These are phyloP conservation scores for Temnothorax rugatulus DNA, from an alignment of 2,888 invertebrate species.

Conservation along the genomic window DNA sequence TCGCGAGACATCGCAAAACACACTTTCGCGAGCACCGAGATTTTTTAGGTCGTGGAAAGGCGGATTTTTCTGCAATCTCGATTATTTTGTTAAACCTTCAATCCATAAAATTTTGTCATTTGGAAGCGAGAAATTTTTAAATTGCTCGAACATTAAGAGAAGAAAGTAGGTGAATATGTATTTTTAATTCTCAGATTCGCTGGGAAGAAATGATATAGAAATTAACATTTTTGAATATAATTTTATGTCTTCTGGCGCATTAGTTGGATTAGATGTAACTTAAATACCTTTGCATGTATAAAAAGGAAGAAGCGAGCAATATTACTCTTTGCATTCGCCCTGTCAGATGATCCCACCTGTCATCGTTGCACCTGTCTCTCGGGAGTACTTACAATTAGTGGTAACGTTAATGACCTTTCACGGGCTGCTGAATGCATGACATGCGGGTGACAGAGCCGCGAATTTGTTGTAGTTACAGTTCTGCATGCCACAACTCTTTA, in stretches of 20 bases:
- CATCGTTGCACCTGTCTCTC: slow-evolving; percentile 68
- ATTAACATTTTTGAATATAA: slow-evolving; percentile 6
- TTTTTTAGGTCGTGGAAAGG: neutral
- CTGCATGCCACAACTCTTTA: slow-evolving; percentile 28
- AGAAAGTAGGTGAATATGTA: neutral
- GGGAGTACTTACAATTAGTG: slow-evolving; percentile 60
- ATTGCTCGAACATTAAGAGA: neutral
- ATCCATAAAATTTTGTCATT: neutral
- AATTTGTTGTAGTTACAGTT: slow-evolving; percentile 48
- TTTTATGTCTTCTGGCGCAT: neutral
- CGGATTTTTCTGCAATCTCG: too few species aligned
- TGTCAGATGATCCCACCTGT: slow-evolving; percentile 73
- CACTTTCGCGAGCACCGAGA: neutral
- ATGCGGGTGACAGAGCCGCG: slow-evolving; percentile 71
- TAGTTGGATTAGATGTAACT: neutral
- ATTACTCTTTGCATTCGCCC: slow-evolving; percentile 43
- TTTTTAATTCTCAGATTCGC: neutral
- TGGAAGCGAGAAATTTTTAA: neutral
- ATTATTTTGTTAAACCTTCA: neutral
- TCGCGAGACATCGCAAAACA: neutral
- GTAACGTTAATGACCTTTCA: slow-evolving; percentile 79
- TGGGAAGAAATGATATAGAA: neutral
- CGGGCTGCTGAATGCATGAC: slow-evolving; percentile 74
- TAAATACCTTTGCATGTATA: neutral
- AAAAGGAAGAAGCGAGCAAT: neutral